These are phyloP conservation scores for Agrotis clavis DNA, from an alignment of 2,888 invertebrate genomes.

Conservation along the genomic window DNA sequence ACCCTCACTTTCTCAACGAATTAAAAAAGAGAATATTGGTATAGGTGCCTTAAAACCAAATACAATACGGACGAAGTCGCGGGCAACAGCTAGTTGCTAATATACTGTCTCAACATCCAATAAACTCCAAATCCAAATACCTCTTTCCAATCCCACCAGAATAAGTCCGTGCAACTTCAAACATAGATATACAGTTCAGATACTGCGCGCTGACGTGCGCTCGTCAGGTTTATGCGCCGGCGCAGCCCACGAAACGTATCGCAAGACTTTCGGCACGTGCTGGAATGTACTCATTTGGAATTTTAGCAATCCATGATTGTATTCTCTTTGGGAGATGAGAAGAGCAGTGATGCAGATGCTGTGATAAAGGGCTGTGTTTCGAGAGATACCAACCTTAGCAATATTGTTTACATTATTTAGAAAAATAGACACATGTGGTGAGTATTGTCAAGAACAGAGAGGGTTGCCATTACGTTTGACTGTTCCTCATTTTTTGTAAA, in stretches of 20 bases:
- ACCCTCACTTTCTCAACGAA: no score
- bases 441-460: no score
- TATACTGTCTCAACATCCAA: no score
- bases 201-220: constrained; percentile 52
- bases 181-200: constrained; percentile 63
- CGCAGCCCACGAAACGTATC: constrained; percentile 39
- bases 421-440: no score
- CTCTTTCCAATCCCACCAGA: constrained; percentile 25
- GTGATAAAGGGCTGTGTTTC: neutral
- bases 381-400: no score
- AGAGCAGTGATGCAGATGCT: constrained; percentile 9
- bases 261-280: constrained; percentile 56
- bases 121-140: neutral
- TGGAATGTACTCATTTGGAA: constrained; percentile 56
- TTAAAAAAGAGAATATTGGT: no score
- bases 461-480: no score
- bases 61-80: no score
- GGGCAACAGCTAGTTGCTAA: no score
- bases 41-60: no score
- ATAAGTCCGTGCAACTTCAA: constrained; percentile 44
- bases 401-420: no score
- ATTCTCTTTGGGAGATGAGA: neutral
- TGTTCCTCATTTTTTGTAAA: no score
- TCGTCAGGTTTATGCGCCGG: constrained; percentile 67
- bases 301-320: constrained; percentile 21